Evolutionary conservation across 1,140 invertebrate genomes (phyloP).

Genomic region (Oedothorax gibbosus): DNA sequence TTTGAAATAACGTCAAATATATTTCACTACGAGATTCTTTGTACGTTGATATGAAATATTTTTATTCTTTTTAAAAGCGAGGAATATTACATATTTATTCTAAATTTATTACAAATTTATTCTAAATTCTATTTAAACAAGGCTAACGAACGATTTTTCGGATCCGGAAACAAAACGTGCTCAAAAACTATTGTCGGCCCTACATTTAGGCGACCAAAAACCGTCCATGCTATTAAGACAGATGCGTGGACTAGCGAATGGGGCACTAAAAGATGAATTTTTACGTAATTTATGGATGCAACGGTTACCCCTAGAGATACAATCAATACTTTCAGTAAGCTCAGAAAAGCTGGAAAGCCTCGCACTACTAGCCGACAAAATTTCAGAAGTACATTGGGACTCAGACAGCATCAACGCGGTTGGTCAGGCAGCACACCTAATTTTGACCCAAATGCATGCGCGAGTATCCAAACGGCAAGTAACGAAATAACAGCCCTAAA

Average conservation of each 20-base stretch:
- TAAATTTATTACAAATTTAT: too few species aligned
- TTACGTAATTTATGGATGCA: conserved; percentile 7
- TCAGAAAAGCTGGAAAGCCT: conserved; percentile 8
- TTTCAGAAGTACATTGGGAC: neutral
- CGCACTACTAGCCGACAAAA: conserved; percentile 21
- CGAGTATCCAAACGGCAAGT: neutral
- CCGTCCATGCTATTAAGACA: conserved; percentile 10
- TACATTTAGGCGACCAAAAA: too few species aligned
- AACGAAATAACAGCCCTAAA: neutral
- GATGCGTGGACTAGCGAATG: neutral
- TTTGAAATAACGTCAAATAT: too few species aligned
- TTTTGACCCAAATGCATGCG: neutral
- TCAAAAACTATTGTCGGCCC: conserved; percentile 5
- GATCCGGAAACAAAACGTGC: neutral
- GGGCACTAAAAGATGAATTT: neutral
- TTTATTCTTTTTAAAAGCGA: too few species aligned
- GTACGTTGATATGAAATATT: too few species aligned
- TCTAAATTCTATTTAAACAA: too few species aligned
- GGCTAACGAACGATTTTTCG: neutral
- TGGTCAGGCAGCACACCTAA: neutral
- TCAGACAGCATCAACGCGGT: neutral
- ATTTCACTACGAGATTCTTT: too few species aligned
- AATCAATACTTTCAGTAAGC: conserved; percentile 27
- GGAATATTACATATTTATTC: too few species aligned
- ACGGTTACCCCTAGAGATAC: conserved; percentile 20